phyloP scores from a whole-genome alignment of 2,888 invertebrate species.

The Trachelus iudaicus region DNA sequence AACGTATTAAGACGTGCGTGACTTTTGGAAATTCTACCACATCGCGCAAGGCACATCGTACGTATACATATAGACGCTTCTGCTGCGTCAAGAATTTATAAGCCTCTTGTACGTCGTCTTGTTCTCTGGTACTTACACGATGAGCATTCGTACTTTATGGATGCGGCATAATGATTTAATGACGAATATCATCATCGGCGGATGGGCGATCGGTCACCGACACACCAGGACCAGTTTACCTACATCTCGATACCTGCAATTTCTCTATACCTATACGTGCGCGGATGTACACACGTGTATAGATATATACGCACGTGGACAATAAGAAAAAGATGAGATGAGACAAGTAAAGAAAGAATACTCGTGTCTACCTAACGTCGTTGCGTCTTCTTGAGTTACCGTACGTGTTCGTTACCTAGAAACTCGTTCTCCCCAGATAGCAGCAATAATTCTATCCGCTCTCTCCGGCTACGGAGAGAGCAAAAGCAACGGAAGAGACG shows the following conservation, averaged over 20 bases:
- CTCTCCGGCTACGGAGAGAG: not conserved
- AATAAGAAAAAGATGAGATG: not conserved
- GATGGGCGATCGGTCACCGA: not conserved
- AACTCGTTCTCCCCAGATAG: not conserved
- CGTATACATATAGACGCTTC: not conserved
- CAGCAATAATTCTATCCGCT: not conserved
- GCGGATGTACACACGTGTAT: too few species aligned
- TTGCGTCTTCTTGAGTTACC: not conserved
- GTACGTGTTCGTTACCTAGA: not conserved
- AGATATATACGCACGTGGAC: not conserved
- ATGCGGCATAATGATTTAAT: not conserved
- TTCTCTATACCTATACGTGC: not conserved
- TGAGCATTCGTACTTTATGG: not conserved
- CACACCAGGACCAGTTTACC: not conserved
- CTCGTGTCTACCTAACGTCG: not conserved
- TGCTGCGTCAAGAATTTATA: not conserved
- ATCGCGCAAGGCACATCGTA: not conserved
- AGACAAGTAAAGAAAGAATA: not conserved
- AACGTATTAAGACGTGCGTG: not conserved
- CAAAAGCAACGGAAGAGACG: not conserved
- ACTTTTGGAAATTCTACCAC: not conserved
- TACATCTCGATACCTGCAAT: not conserved
- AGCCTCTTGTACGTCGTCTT: not conserved
- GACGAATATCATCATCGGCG: not conserved
- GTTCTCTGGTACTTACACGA: not conserved